Conservation (phyloP, 2,888 invertebrate genomes). For the Phasia obesa region DNA sequence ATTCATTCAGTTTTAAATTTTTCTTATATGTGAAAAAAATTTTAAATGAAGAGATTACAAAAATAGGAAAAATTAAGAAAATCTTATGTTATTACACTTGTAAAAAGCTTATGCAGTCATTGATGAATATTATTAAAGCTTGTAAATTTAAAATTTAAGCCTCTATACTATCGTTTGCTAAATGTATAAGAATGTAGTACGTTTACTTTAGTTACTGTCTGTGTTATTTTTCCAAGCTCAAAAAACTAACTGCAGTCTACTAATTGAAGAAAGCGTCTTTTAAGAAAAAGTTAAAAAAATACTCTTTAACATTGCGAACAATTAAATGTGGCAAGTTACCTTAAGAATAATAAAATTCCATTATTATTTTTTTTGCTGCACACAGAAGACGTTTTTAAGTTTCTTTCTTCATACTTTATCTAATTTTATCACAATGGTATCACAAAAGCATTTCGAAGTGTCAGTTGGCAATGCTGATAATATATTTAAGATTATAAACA, state of each 20-base stretch:
- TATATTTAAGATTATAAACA: slow-evolving; percentile 52
- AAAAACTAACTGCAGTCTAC: neutral
- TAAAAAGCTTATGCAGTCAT: too few relatives aligned
- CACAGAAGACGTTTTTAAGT: neutral
- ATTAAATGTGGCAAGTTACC: slow-evolving; percentile 64
- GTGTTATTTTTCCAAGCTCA: neutral
- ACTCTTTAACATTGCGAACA: slow-evolving; percentile 62
- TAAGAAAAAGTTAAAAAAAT: neutral
- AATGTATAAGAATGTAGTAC: too few relatives aligned
- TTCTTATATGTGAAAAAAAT: too few relatives aligned
- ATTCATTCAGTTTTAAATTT: too few relatives aligned
- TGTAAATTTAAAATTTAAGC: too few relatives aligned
- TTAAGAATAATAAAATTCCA: slow-evolving; percentile 20
- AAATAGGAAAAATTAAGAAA: too few relatives aligned
- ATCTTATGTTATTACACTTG: too few relatives aligned
- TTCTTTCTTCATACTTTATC: neutral
- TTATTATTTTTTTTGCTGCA: slow-evolving; percentile 8
- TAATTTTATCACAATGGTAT: slow-evolving; percentile 53
- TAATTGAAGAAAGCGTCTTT: slow-evolving; percentile 36
- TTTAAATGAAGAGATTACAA: too few relatives aligned
- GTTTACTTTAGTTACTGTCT: neutral
- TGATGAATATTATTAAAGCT: too few relatives aligned
- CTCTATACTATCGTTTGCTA: too few relatives aligned
- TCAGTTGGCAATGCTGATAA: slow-evolving; percentile 47
- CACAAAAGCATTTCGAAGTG: slow-evolving; percentile 56